Percentiles rank a stretch among this genome's conserved stretches.
phyloP scores from a whole-genome alignment of 2,888 invertebrate species.

The Folsomia candida region DNA sequence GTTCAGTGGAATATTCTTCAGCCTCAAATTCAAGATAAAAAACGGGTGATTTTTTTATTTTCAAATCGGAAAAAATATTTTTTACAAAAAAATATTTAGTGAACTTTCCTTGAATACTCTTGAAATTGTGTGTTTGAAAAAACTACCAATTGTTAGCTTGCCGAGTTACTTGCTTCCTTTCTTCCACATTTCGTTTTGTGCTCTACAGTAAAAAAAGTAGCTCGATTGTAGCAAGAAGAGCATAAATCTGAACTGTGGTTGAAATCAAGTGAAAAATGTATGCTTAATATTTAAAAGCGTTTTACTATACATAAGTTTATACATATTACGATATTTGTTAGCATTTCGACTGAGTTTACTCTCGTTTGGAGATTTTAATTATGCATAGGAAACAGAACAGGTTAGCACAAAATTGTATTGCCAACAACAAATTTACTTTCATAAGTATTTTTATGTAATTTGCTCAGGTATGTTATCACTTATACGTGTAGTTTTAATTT shows the following conservation, averaged over 20 bases:
- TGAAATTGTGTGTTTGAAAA: too few relatives aligned
- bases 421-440: too few relatives aligned
- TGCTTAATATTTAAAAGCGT: neutral
- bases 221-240: too few relatives aligned
- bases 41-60: too few relatives aligned
- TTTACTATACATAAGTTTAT: neutral
- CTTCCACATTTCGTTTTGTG: neutral
- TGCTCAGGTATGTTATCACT: neutral
- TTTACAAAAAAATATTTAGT: too few relatives aligned
- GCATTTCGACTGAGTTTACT: neutral
- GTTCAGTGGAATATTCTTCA: conserved; percentile 37
- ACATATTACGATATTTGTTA: neutral
- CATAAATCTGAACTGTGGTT: too few relatives aligned
- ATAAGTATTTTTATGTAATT: neutral
- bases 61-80: too few relatives aligned
- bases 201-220: neutral
- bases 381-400: neutral
- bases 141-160: too few relatives aligned
- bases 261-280: neutral
- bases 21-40: conserved; percentile 35
- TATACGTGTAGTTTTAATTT: neutral
- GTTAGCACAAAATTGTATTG: too few relatives aligned
- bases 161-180: too few relatives aligned
- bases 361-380: neutral
- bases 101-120: too few relatives aligned